phyloP scores from a whole-genome alignment of 2,797 vertebrate genomes.

The Hemibagrus guttatus region DNA sequence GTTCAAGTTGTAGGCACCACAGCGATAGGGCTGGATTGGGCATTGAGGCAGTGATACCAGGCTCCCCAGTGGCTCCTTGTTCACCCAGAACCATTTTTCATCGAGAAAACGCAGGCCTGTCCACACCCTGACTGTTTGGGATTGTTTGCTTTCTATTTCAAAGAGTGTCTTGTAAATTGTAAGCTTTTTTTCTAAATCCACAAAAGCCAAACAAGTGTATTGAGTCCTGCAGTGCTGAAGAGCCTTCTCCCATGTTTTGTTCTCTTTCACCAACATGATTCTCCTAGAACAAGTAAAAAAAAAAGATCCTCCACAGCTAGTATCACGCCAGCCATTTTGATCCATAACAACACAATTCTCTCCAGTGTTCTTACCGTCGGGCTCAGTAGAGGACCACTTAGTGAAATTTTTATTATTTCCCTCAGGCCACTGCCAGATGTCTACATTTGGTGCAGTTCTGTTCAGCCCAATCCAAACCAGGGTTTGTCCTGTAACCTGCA shows the following conservation, averaged over 20 bases:
- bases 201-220: neutral
- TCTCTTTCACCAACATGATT: neutral
- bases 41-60: constrained; percentile 8
- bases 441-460: neutral
- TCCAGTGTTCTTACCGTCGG: accelerated
- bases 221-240: neutral
- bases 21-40: neutral
- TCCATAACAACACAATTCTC: neutral
- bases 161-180: neutral
- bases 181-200: neutral
- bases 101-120: neutral
- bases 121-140: neutral
- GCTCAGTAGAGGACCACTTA: accelerated
- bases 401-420: neutral
- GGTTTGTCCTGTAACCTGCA: too few relatives aligned
- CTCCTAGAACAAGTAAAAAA: neutral
- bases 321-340: accelerated
- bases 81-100: neutral
- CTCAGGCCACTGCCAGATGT: constrained; percentile 5
- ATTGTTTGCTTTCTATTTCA: neutral
- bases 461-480: constrained; percentile 41
- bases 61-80: neutral
- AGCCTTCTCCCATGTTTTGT: neutral
- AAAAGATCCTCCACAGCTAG: accelerated
- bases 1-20: constrained; percentile 18